Evolutionary conservation across 2,113 vertebrate species (phyloP), one percentile per base, ranked within the genome.

Genomic region (Jaculus jaculus): DNA sequence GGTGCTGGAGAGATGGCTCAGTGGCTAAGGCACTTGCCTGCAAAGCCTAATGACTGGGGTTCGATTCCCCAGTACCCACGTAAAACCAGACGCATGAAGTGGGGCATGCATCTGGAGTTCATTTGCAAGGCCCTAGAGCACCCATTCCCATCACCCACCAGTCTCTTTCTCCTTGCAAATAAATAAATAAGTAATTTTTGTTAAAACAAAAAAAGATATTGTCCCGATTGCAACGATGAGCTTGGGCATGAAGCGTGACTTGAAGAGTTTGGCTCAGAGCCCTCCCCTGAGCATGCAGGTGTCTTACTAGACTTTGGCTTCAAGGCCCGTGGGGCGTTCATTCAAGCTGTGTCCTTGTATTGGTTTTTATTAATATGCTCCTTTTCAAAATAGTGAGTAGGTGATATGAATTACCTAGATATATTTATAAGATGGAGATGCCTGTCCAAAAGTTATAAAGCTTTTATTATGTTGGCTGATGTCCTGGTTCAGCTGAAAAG

Each of bases 331-430:
- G 21, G 47, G 20, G 2, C 21, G 61, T 74, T 86, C 21, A 66
- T 26, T 54, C 79, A 47, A 82, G 24, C 37, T 42, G 0, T 83
- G 26, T 1, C 5, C 71, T 93, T 78, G 37, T 65, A 61, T n/a
- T 75, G 58, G 13, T 20, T 1, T 68, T 90, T 82, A 42, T 65
- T 78, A 17, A 7, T 58, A 58, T 71, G n/a, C 68, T 5, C 30
- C 2, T 58, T 54, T 87, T 68, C 58, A 94, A 89, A 93, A 16
- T 90, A 85, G 92, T 60, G 23, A 34, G 37, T 37, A 66, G 23
- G 61, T 26, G 58, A 39, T 72, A 47, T 63, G 89, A 66, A 72
- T 87, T 39, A 61, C 24, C 72, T 84, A 60, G 80, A 72, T 12
- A 88, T 54, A 73, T 18, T 9, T 30, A 47, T 71, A 42, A 72